Base-by-base conservation (phyloP, 1,140 invertebrate genomes). In the Sinonovacula constricta region DNA sequence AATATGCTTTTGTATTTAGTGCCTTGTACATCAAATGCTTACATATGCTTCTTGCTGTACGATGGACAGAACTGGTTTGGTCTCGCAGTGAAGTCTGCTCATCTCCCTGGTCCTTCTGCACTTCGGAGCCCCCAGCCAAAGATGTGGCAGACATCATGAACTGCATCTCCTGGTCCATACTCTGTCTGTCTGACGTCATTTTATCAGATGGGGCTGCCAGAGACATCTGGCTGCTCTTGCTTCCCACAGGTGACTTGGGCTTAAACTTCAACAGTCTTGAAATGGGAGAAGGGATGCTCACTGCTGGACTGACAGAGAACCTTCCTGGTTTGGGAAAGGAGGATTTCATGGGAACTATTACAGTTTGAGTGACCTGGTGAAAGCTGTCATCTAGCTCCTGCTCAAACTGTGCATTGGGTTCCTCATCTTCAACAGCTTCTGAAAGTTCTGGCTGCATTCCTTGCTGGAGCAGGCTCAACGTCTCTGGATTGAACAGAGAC, bases 201-300 rank as follows among this genome's bases (percentile, higher is more conserved):
- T 22, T 26, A 15, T 18, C 31, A 1, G 26, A 72, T 39, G 31
- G 59, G 15, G 56, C 49, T 18, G 22, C 26, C n/a, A n/a, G n/a
- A n/a, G n/a, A n/a, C n/a, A n/a, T n/a, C n/a, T n/a, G n/a, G 39
- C 71, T 74, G 18, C 59, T 74, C 39, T 74, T 60, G 26, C 71
- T 74, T 34, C 28, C 53, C 18, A 33, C 45, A 3, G 71, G 71
- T 7, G 71, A 65, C 14, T 14, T 36, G 22, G 26, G 63, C 1
- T 22, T 45, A 14, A 31, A 4, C 10, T 28, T 54, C 39, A 3
- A 18, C 45, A 14, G 22, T n/a, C 36, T 24, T 53, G 65, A 53
- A 18, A 67, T 39, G 15, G 67, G 59, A 14, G 18, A 12, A 10
- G 66, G 68, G 45, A 30, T 36, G 33, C 66, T 69, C 30, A 65